These are phyloP conservation scores for Gnatocerus cornutus DNA, from an alignment of 2,888 invertebrate genomes.

Conservation along the genomic window DNA sequence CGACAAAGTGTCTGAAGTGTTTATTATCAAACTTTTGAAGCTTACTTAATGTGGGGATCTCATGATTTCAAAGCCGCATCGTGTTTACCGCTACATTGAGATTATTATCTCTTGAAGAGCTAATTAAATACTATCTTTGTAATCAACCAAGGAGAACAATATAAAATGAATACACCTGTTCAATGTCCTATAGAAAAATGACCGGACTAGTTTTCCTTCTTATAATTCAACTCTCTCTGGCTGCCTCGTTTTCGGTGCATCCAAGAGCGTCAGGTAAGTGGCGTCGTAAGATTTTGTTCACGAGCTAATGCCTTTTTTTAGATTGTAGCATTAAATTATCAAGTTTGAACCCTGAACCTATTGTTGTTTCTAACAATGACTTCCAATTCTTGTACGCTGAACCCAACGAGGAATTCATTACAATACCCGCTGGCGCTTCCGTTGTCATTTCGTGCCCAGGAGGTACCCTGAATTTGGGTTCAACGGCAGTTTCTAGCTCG, in stretches of 20 bases:
- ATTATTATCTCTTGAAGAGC: conserved; percentile 1
- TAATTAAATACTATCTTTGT: conserved; percentile 4
- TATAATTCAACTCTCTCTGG: conserved; percentile 4
- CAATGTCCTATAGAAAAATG: neutral
- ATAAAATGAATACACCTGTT: neutral
- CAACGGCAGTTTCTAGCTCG: conserved; percentile 18
- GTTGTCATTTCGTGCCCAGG: conserved; percentile 56
- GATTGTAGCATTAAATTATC: conserved; percentile 33
- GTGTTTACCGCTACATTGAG: neutral
- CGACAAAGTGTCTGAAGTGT: no score
- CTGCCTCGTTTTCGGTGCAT: neutral
- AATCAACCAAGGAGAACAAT: neutral
- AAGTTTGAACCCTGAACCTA: conserved; percentile 42
- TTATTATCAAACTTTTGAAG: no score
- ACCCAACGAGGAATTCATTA: neutral
- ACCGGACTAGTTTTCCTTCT: neutral
- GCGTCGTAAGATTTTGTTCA: neutral
- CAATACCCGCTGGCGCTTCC: conserved; percentile 33
- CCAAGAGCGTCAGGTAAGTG: conserved; percentile 18
- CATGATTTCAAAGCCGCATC: neutral
- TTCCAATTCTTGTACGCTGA: conserved; percentile 42
- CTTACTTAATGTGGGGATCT: neutral
- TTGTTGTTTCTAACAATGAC: conserved; percentile 27
- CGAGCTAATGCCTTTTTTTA: conserved; percentile 11
- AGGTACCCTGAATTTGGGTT: conserved; percentile 48